phyloP scores from a whole-genome alignment of 2,797 vertebrate genomes.

The Cuniculus paca region DNA sequence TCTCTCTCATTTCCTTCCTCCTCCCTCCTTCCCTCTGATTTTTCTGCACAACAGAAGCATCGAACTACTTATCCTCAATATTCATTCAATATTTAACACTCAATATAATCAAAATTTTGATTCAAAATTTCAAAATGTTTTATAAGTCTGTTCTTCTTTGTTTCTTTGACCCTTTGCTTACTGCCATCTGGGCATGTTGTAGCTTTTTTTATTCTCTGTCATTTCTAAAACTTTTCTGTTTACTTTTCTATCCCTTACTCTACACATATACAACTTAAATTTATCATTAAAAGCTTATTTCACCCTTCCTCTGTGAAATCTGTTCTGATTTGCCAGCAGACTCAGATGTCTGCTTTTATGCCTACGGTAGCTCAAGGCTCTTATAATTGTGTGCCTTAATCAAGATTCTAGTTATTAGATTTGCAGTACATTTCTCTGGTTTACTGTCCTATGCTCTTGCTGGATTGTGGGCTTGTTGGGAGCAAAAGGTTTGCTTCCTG shows the following conservation, averaged over 20 bases:
- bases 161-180: neutral
- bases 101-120: neutral
- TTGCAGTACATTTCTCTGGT: neutral
- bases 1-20: neutral
- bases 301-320: conserved; percentile 38
- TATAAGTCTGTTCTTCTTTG: neutral
- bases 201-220: neutral
- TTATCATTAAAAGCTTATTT: conserved; percentile 42
- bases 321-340: conserved; percentile 44
- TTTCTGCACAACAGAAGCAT: neutral
- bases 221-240: conserved; percentile 15
- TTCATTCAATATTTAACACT: neutral
- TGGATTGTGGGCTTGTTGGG: neutral
- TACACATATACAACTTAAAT: neutral
- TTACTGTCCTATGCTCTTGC: neutral
- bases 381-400: conserved; percentile 23
- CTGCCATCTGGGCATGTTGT: neutral
- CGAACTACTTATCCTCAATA: neutral
- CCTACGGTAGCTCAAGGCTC: neutral
- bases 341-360: conserved; percentile 17
- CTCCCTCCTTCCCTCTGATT: neutral
- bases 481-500: neutral
- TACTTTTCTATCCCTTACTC: conserved; percentile 13
- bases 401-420: neutral
- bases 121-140: conserved; percentile 27